Evolutionary conservation across 2,888 invertebrate genomes (phyloP).

Genomic region (Prosopocoilus inquinatus): DNA sequence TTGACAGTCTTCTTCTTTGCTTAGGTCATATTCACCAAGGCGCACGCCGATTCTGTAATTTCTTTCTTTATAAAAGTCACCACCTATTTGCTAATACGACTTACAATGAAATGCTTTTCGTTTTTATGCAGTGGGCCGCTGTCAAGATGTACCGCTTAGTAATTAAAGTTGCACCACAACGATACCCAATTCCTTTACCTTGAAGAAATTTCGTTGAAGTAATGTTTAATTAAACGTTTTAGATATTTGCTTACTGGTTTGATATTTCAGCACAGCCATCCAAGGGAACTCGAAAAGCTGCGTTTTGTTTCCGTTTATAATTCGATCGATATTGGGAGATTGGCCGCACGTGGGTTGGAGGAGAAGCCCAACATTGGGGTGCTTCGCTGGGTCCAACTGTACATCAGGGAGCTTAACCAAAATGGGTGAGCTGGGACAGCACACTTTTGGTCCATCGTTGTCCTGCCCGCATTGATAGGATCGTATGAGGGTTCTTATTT

Average conservation of each 20-base stretch:
- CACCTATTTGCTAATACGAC: neutral
- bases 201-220: neutral
- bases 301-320: constrained; percentile 62
- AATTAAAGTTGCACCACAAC: constrained; percentile 54
- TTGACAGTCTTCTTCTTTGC: constrained; percentile 51
- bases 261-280: constrained; percentile 71
- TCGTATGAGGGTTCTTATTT: neutral
- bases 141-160: constrained; percentile 52
- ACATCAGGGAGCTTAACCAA: constrained; percentile 7
- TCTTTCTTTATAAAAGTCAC: neutral
- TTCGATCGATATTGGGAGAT: constrained; percentile 52
- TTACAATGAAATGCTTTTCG: constrained; percentile 11
- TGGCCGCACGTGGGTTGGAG: constrained; percentile 55
- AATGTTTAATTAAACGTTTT: neutral
- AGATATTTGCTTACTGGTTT: constrained; percentile 27
- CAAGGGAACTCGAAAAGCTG: constrained; percentile 67
- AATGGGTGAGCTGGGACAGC: constrained; percentile 46
- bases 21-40: constrained; percentile 59
- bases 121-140: constrained; percentile 59
- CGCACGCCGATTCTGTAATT: constrained; percentile 55
- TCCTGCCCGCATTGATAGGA: constrained; percentile 48
- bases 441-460: constrained; percentile 53
- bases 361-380: constrained; percentile 11
- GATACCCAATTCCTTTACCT: constrained; percentile 35
- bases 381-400: neutral